A percentile compares a stretch with the other conserved stretches of the same genome.
Conservation (phyloP, 1,140 invertebrate genomes). For the Chionoecetes opilio region DNA sequence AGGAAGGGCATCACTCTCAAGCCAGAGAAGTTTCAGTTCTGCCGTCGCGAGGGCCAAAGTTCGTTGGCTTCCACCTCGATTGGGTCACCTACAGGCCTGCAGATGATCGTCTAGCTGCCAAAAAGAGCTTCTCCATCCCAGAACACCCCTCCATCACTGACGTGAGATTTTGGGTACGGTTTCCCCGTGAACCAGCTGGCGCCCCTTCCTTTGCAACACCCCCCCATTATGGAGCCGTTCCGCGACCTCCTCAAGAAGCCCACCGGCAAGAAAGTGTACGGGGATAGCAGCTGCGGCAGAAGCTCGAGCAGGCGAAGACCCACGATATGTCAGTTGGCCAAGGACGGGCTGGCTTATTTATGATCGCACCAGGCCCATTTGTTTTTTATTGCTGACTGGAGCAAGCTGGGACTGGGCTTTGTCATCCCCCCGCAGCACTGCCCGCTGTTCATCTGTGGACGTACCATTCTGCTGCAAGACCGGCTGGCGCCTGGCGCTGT, state of each 20-base stretch:
- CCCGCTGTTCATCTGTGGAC: neutral
- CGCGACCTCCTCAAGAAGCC: neutral
- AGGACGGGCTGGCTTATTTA: constrained; percentile 35
- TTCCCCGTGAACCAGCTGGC: neutral
- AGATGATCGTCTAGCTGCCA: neutral
- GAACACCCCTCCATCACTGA: neutral
- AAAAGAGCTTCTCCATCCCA: neutral
- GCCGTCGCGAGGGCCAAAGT: constrained; percentile 5
- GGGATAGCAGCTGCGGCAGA: constrained; percentile 6
- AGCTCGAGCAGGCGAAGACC: neutral
- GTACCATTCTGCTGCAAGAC: too few species aligned
- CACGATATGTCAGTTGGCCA: neutral
- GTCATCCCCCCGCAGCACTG: too few species aligned
- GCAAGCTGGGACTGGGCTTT: neutral
- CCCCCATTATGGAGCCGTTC: neutral
- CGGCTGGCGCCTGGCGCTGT: too few species aligned
- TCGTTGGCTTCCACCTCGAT: constrained; percentile 30
- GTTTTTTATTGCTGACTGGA: neutral
- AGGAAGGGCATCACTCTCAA: too few species aligned
- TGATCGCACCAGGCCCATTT: neutral
- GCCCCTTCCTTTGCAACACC: neutral
- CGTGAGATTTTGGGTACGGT: neutral
- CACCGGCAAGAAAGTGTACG: neutral
- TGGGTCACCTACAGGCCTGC: neutral
- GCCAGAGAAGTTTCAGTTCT: constrained; percentile 51